These are phyloP conservation scores for Siniperca undulata DNA, from an alignment of 2,797 vertebrate species.

Conservation along the genomic window DNA sequence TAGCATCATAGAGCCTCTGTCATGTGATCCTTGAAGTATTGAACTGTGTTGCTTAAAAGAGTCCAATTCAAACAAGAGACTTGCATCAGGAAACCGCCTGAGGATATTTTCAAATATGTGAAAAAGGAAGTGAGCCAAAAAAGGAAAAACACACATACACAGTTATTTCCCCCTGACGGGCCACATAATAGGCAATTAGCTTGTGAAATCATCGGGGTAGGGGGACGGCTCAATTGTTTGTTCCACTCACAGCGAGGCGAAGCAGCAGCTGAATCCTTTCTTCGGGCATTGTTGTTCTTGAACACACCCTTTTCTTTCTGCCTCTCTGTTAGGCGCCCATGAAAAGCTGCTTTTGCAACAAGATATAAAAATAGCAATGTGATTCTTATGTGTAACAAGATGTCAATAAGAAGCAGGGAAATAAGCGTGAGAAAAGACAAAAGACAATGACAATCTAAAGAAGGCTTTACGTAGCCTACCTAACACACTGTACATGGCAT, in stretches of 20 bases:
- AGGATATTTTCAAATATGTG: slow-evolving; percentile 49
- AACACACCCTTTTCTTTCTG: slow-evolving; percentile 38
- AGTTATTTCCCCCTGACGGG: slow-evolving; percentile 61
- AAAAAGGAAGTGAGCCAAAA: slow-evolving; percentile 47
- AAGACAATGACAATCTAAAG: neutral
- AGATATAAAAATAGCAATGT: slow-evolving; percentile 63
- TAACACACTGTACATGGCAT: neutral
- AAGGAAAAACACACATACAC: slow-evolving; percentile 37
- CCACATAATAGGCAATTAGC: slow-evolving; percentile 75
- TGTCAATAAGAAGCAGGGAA: slow-evolving; percentile 35
- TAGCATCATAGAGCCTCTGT: neutral
- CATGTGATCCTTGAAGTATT: slow-evolving; percentile 27
- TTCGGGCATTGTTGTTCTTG: slow-evolving; percentile 64
- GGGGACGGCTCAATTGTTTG: slow-evolving; percentile 59
- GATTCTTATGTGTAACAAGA: slow-evolving; percentile 41
- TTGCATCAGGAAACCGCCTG: slow-evolving; percentile 30
- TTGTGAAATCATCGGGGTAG: slow-evolving; percentile 63
- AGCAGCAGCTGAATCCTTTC: slow-evolving; percentile 59
- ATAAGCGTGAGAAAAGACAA: slow-evolving; percentile 14
- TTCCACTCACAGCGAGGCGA: slow-evolving; percentile 58
- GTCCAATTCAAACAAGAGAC: slow-evolving; percentile 43
- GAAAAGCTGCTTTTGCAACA: slow-evolving; percentile 40
- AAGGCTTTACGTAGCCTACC: neutral
- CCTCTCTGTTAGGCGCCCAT: slow-evolving; percentile 28
- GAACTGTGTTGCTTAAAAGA: slow-evolving; percentile 24